Conservation (phyloP, 1,140 invertebrate genomes). For the Drosophila nigrodunni region DNA sequence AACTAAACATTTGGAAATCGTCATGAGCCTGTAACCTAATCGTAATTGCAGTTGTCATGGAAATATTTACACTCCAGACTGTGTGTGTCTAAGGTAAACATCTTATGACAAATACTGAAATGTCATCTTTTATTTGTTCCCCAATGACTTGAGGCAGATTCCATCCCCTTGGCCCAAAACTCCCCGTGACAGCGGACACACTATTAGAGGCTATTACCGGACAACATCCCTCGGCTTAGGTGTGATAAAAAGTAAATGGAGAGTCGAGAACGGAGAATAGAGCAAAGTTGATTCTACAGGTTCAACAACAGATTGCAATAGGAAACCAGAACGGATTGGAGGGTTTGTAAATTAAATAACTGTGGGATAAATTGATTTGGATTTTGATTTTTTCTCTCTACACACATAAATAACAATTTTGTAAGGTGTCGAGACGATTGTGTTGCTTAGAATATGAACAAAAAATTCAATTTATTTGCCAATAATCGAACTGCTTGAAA, state of each 20-base stretch:
- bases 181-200: background rate
- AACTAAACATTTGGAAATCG: background rate
- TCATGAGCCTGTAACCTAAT: background rate
- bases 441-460: conserved; percentile 61
- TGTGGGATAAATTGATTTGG: conserved; percentile 71
- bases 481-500: conserved; percentile 55
- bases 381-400: too few relatives aligned
- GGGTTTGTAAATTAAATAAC: conserved; percentile 72
- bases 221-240: conserved; percentile 48
- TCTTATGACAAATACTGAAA: conserved; percentile 12
- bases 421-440: conserved; percentile 45
- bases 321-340: background rate
- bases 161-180: background rate
- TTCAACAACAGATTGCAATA: conserved; percentile 63
- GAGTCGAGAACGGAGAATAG: too few relatives aligned
- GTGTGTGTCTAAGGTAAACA: conserved; percentile 7
- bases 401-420: conserved; percentile 49
- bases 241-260: conserved; percentile 38
- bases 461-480: conserved; percentile 76
- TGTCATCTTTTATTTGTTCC: conserved; percentile 6
- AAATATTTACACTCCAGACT: background rate
- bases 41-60: background rate
- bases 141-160: background rate
- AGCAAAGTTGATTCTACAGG: conserved; percentile 38
- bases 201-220: conserved; percentile 30